Evolutionary conservation across 2,888 invertebrate genomes (phyloP), one percentile per base, ranked within the genome.

Genomic region (Watsonalla cultraria): DNA sequence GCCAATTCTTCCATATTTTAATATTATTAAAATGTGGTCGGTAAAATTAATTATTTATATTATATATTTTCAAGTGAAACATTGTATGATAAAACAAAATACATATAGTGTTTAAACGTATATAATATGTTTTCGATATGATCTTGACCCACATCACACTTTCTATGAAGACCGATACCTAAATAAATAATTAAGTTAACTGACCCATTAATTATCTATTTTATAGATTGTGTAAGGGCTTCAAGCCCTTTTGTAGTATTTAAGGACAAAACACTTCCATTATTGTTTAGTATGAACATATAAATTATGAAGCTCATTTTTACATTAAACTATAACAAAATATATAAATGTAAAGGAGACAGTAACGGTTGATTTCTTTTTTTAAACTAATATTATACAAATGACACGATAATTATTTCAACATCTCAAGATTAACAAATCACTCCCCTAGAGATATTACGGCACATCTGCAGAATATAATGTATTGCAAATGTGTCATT

Each of bases 211-310:
- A 33, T 58, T 46, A 13, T 35, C 48, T 37, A 37, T 68, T 65
- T 70, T 8, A 42, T 42, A 42, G 42, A 42, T 42, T 42, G 42
- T 42, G 11, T 42, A 61, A 56, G 74, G 71, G 66, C 76, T 78
- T 57, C 46, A 66, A 78, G 77, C 66, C 70, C 70, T 70, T 75
- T 69, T 65, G 60, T 62, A 60, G 65, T 62, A 77, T 64, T 39
- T 67, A 53, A 51, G 57, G 60, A 64, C 56, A 55, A 50, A 52
- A 60, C 61, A 62, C 62, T 69, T 76, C 72, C 74, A 74, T 57
- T 58, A 60, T 65, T 66, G 65, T 67, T 70, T 68, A 72, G 61
- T 64, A 55, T 56, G 59, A 35, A 42, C 42, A 59, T 66, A 55
- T 64, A 62, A 64, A 47, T 59, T 60, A 59, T 42, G 49, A 61